Evolutionary conservation across 2,113 vertebrate species (phyloP), one percentile per base, ranked within the genome.

Genomic region (Australoheros scitulus): DNA sequence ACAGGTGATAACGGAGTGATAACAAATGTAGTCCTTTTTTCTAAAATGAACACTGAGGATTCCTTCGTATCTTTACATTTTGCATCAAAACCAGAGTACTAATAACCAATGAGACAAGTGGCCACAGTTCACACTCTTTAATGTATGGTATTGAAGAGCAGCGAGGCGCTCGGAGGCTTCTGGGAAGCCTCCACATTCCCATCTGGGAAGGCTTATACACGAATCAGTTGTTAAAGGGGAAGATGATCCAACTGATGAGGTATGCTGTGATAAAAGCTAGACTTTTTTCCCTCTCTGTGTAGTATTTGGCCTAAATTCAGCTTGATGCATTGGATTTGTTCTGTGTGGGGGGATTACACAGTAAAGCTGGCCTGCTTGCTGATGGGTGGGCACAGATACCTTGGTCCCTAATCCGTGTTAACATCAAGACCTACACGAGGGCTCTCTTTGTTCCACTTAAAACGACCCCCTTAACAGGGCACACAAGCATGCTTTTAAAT

Each of bases 251-350:
- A 90, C 93, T 93, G 87, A 94, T 94, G 89, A 95, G 87, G 88
- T 90, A 91, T 94, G 85, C 91, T 87, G 86, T 88, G 92, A 92
- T 95, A 94, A 94, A 89, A 81, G 77, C 86, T 32, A 5, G 64
- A 75, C 79, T 77, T 86, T 87, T 82, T 80, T 78, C 80, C 61
- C 55, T 58, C 52, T 87, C 56, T 65, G 61, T 82, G 82, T 85
- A 87, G 80, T 87, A 86, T 92, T 93, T 94, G 95, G 91, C 93
- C 94, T 95, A 89, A 92, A 95, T 95, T 92, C 92, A 92, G 87
- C 86, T 87, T 88, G 89, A 92, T 92, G 88, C 88, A 18, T 64
- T 92, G 93, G 93, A 93, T 95, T 94, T 94, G 93, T 93, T 90
- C 84, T 89, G 86, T 91, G 81, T 47, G 32, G 76, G 91, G 88